Conservation (phyloP, 2,113 vertebrate species). For the Myxocyprinus asiaticus region DNA sequence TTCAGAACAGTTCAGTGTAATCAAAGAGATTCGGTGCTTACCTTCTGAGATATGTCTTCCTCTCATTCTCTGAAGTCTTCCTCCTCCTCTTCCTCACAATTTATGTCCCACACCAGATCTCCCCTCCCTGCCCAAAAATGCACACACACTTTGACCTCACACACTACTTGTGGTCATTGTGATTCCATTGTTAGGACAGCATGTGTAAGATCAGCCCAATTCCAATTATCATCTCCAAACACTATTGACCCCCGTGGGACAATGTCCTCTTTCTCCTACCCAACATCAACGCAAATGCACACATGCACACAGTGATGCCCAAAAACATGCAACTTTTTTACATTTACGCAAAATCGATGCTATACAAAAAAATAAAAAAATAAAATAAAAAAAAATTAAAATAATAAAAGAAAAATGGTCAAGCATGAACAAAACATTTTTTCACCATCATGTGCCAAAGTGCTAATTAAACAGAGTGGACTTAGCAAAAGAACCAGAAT, state of each 20-base stretch:
- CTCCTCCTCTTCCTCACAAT: conserved; percentile 36
- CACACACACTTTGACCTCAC: conserved; percentile 48
- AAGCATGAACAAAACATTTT: too few relatives aligned
- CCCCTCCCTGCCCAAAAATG: neutral
- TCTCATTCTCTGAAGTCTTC: conserved; percentile 34
- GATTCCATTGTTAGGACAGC: conserved; percentile 32
- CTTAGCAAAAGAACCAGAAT: neutral
- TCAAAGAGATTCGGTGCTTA: neutral
- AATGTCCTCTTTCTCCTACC: too few relatives aligned
- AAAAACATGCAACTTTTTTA: neutral
- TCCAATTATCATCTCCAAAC: conserved; percentile 74
- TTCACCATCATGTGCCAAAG: neutral
- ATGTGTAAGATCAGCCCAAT: conserved; percentile 44
- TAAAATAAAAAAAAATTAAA: too few relatives aligned
- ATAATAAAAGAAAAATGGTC: too few relatives aligned
- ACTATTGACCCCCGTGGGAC: conserved; percentile 46
- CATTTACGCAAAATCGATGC: neutral
- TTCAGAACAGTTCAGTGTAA: neutral
- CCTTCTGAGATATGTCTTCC: neutral
- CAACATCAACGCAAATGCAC: too few relatives aligned
- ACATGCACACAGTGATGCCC: neutral
- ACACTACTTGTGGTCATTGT: conserved; percentile 47
- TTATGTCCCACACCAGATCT: conserved; percentile 31
- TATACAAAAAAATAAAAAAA: too few relatives aligned
- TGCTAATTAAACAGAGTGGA: neutral